Evolutionary conservation across 2,113 vertebrate species (phyloP), one percentile per base, ranked within the genome.

Genomic region (Pipra filicauda): DNA sequence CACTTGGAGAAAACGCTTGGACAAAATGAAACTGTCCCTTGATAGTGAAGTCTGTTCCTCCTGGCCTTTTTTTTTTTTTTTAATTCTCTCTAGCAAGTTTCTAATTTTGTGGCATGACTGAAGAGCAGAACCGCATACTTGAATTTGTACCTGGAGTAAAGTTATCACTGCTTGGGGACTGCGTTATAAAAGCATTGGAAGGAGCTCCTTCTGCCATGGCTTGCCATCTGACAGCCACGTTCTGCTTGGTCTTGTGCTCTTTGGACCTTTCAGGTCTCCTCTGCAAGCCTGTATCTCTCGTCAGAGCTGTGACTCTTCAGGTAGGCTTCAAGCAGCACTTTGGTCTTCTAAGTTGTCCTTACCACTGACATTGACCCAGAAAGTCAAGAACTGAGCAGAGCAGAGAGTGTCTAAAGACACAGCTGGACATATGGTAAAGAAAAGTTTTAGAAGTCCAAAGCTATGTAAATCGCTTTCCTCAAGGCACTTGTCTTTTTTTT

Each of bases 191-290:
- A 81, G 20, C 0, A 0, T 8, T 85, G 46, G 48, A 77, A 71
- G 23, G 39, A 73, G 37, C 43, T 67, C 8, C 26, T 55, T 49
- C 30, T 77, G 72, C 76, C 48, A 13, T 12, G n/a, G 22, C 33
- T 88, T 64, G 43, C 48, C 8, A 5, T 80, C n/a, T 35, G 39
- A 43, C 2, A 3, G 49, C 28, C 31, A 5, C 0, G 0, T 28
- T 64, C 23, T 57, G 39, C 70, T 73, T 7, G 0, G 7, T 71
- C 31, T 79, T 33, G 1, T 61, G 27, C 54, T 37, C 12, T 43
- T 62, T 48, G 52, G 26, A 46, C 28, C 58, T 72, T 79, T 28
- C 46, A 30, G 46, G 41, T 83, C 62, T 79, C 0, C 0, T 52
- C 26, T 10, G 3, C 55, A 44, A 81, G 23, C n/a, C 12, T 7